Evolutionary conservation across 1,140 invertebrate genomes (phyloP).

Genomic region (Drosophila albomicans): DNA sequence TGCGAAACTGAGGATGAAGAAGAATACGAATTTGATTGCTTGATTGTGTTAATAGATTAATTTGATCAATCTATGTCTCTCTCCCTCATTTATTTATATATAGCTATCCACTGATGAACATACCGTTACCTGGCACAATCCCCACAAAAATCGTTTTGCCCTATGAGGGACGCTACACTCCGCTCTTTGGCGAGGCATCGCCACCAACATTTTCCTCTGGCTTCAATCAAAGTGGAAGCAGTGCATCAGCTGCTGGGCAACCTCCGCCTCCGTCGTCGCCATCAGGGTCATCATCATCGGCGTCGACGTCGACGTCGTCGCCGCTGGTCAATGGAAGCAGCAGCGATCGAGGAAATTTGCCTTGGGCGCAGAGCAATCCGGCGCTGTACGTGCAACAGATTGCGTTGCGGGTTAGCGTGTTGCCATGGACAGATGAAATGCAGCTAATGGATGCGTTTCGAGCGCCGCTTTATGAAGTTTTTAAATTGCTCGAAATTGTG

Average conservation of each 20-base stretch:
- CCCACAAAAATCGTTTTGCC: conserved; percentile 84
- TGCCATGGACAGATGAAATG: conserved; percentile 93
- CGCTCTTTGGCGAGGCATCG: conserved; percentile 47
- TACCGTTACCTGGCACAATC: conserved; percentile 84
- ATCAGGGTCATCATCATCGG: conserved; percentile 1
- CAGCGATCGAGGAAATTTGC: conserved; percentile 84
- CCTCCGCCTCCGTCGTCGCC: not conserved
- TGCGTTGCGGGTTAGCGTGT: conserved; percentile 88
- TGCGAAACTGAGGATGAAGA: conserved; percentile 12
- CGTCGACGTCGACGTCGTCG: not conserved
- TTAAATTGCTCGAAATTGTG: conserved; percentile 93
- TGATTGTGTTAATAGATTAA: conserved; percentile 20
- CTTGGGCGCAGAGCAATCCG: conserved; percentile 86
- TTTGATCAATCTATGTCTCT: not conserved
- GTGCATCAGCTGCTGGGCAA: not conserved
- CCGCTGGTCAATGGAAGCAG: conserved; percentile 45
- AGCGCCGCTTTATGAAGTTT: conserved; percentile 94
- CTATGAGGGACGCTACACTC: conserved; percentile 64
- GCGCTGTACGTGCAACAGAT: conserved; percentile 94
- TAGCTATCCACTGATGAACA: conserved; percentile 84
- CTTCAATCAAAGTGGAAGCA: conserved; percentile 47
- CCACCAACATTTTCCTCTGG: not conserved
- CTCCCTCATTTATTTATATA: conserved; percentile 62
- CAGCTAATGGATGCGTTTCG: conserved; percentile 94
- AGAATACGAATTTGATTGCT: not conserved